Base-by-base conservation (phyloP, 2,797 vertebrate genomes). In the Urosaurus nigricauda region DNA sequence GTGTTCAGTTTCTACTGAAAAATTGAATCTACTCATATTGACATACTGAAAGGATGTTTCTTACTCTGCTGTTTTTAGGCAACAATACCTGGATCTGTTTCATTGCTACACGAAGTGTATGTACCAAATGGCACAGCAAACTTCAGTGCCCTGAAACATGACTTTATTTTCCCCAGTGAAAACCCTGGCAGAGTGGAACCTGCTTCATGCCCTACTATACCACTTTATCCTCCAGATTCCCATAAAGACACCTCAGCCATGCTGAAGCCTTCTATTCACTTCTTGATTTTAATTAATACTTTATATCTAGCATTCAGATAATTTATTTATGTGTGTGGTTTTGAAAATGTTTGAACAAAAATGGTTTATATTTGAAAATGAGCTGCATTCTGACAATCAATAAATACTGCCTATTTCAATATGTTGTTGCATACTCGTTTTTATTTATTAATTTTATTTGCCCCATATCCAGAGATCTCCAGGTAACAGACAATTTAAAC, bases 131-230 rank as follows among this genome's bases (percentile, higher is more conserved):
- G 96, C 4, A 96, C 96, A 0, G 94, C 95, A 32, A 91, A 91
- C 24, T 97, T 96, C 95, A 98, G 97, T 1, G 98, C 98, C 91
- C 84, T 98, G 93, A 97, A 90, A 85, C 95, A 97, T 2, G 94
- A 98, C 96, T 98, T 99, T 95, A 75, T 88, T 87, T 94, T 98
- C 89, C 91, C 95, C 14, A 65, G 87, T 77, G 84, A 47, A 47
- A 77, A 92, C 87, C 84, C 93, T 14, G 11, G 63, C 81, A 60
- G 13, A 68, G 40, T 58, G 81, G 73, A n/a, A 68, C 35, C 32
- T 65, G 43, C 65, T 89, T 93, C 86, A 0, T 97, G 97, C 87
- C 95, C 96, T 53, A 56, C 9, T 89, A 79, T 0, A 51, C 95
- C 97, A 21, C 95, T 97, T 6, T 97, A 97, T 86, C 56, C 84